Evolutionary conservation across 2,113 vertebrate species (phyloP).

Genomic region (Pipa parva): DNA sequence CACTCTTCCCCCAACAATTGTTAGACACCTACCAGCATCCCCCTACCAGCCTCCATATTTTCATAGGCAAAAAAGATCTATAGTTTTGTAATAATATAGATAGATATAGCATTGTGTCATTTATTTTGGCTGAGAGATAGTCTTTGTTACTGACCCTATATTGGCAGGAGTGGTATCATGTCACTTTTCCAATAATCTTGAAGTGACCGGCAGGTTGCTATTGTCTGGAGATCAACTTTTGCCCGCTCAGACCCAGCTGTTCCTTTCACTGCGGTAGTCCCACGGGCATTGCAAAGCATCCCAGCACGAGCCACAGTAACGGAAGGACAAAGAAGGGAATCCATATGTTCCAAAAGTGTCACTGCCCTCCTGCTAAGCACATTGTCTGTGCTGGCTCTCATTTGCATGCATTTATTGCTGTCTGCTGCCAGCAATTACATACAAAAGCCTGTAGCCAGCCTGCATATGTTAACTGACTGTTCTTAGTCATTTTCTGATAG

Average conservation of each 20-base stretch:
- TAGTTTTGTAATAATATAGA: no score
- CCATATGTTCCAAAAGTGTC: constrained; percentile 3
- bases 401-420: constrained; percentile 18
- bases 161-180: constrained; percentile 11
- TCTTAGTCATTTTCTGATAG: no score
- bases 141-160: neutral
- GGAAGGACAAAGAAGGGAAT: constrained; percentile 21
- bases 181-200: constrained; percentile 8
- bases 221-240: constrained; percentile 3
- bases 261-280: constrained; percentile 5
- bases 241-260: constrained; percentile 28
- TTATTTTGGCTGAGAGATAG: no score
- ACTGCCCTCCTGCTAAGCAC: constrained; percentile 18
- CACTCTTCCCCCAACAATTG: no score
- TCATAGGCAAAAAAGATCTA: no score
- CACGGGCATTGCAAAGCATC: constrained; percentile 11
- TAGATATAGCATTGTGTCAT: no score
- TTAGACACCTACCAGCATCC: no score
- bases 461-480: no score
- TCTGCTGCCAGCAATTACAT: neutral
- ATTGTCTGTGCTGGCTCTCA: constrained; percentile 21
- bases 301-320: constrained; percentile 24
- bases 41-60: no score
- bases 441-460: no score
- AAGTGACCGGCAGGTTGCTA: constrained; percentile 5